These are phyloP conservation scores for Equus przewalskii DNA, from an alignment of 2,113 vertebrate species.

Conservation along the genomic window DNA sequence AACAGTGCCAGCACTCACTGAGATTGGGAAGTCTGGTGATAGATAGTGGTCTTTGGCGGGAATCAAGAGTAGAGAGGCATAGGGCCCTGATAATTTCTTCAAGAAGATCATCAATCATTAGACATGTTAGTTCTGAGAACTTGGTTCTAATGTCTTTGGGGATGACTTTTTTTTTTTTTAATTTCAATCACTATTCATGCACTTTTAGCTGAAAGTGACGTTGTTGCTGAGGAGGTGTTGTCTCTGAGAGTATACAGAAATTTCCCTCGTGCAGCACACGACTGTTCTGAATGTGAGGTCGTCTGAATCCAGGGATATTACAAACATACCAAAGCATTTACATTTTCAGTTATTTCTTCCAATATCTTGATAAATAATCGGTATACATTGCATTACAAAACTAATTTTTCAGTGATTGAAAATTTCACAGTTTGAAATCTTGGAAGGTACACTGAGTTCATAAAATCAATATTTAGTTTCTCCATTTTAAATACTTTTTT, in stretches of 20 bases:
- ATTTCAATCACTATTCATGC: neutral
- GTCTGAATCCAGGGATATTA: neutral
- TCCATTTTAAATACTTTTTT: neutral
- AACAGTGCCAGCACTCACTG: neutral
- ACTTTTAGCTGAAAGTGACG: neutral
- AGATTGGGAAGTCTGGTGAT: neutral
- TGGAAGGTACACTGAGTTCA: neutral
- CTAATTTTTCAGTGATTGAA: neutral
- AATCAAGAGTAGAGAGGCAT: neutral
- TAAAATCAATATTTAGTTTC: neutral
- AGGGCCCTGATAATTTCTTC: neutral
- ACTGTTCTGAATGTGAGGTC: neutral
- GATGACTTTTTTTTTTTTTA: neutral
- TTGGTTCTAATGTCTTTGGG: neutral
- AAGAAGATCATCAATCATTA: neutral
- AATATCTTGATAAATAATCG: neutral
- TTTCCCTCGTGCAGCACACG: neutral
- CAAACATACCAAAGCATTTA: neutral
- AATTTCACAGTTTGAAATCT: neutral
- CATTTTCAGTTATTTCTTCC: neutral
- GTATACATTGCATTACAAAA: neutral
- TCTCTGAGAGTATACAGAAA: neutral
- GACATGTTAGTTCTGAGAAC: neutral
- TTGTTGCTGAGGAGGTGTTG: neutral
- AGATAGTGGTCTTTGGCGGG: neutral